Evolutionary conservation across 2,888 invertebrate species (phyloP).

Genomic region (Eledona agricola): DNA sequence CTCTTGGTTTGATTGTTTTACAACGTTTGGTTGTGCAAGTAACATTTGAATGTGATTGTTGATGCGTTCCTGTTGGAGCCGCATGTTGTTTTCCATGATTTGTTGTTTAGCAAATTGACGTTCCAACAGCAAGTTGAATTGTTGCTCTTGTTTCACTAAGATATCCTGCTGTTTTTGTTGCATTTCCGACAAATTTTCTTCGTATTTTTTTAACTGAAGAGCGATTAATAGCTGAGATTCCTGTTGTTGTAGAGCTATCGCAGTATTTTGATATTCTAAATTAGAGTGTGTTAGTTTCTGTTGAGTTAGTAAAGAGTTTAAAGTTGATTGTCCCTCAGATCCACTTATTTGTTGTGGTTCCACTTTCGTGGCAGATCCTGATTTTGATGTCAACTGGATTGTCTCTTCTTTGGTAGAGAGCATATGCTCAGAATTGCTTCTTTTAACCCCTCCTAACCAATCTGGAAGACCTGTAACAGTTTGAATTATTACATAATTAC

Average conservation of each 20-base stretch:
- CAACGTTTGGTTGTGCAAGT: slow-evolving; percentile 48
- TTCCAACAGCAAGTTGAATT: slow-evolving; percentile 66
- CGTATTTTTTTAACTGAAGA: slow-evolving; percentile 70
- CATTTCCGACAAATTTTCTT: slow-evolving; percentile 68
- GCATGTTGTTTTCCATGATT: slow-evolving; percentile 68
- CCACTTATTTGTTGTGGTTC: slow-evolving; percentile 20
- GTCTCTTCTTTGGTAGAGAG: slow-evolving; percentile 23
- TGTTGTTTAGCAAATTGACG: slow-evolving; percentile 67
- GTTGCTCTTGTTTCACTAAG: slow-evolving; percentile 65
- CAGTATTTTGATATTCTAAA: slow-evolving; percentile 66
- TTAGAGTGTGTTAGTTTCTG: slow-evolving; percentile 56
- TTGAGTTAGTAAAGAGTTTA: slow-evolving; percentile 47
- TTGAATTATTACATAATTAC: background rate
- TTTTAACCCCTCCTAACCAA: slow-evolving; percentile 53
- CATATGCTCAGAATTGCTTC: slow-evolving; percentile 38
- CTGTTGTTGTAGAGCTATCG: slow-evolving; percentile 69
- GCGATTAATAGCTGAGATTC: slow-evolving; percentile 71
- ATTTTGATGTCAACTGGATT: slow-evolving; percentile 16
- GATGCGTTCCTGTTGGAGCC: slow-evolving; percentile 70
- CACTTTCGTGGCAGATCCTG: slow-evolving; percentile 5
- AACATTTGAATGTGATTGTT: slow-evolving; percentile 69
- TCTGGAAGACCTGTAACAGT: slow-evolving; percentile 50
- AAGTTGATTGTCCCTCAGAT: slow-evolving; percentile 31
- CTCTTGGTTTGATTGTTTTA: slow-evolving; percentile 37
- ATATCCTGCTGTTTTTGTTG: slow-evolving; percentile 68